Percentiles rank a stretch among this genome's conserved stretches.
These are phyloP conservation scores for Myripristis jacobus DNA, from an alignment of 2,797 vertebrate genomes.

Conservation along the genomic window DNA sequence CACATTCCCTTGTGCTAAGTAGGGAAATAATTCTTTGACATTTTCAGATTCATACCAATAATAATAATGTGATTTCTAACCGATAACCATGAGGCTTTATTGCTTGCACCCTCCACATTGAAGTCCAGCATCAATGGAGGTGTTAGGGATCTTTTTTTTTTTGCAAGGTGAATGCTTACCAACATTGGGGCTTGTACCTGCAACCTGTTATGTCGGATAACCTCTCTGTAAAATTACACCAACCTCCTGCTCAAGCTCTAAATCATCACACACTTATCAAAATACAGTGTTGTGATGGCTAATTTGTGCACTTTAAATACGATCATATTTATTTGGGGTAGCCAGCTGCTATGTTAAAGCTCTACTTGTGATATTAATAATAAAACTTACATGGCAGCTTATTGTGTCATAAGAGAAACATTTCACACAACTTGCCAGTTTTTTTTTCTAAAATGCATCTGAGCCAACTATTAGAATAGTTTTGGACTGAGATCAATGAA, in stretches of 20 bases:
- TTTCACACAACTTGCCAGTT: conserved; percentile 34
- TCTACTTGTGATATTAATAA: conserved; percentile 54
- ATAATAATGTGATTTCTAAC: too few relatives aligned
- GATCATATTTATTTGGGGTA: conserved; percentile 38
- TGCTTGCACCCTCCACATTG: too few relatives aligned
- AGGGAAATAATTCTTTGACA: too few relatives aligned
- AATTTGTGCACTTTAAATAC: conserved; percentile 35
- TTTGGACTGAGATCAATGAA: conserved; percentile 70
- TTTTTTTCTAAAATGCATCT: conserved; percentile 61
- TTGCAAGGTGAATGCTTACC: neutral
- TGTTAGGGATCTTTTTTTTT: neutral
- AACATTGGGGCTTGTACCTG: neutral
- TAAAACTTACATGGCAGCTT: conserved; percentile 39
- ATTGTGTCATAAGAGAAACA: conserved; percentile 54
- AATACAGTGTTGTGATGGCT: conserved; percentile 11
- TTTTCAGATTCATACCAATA: too few relatives aligned
- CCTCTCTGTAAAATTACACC: neutral
- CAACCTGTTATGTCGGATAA: neutral
- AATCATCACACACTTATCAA: neutral
- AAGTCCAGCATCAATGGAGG: too few relatives aligned
- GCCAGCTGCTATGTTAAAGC: conserved; percentile 43
- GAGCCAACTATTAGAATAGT: conserved; percentile 61
- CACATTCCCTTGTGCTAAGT: too few relatives aligned
- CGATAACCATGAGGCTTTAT: too few relatives aligned
- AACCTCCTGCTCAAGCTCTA: neutral